Base-by-base conservation (phyloP, 2,888 invertebrate species). In the Hypomecis atomaria region DNA sequence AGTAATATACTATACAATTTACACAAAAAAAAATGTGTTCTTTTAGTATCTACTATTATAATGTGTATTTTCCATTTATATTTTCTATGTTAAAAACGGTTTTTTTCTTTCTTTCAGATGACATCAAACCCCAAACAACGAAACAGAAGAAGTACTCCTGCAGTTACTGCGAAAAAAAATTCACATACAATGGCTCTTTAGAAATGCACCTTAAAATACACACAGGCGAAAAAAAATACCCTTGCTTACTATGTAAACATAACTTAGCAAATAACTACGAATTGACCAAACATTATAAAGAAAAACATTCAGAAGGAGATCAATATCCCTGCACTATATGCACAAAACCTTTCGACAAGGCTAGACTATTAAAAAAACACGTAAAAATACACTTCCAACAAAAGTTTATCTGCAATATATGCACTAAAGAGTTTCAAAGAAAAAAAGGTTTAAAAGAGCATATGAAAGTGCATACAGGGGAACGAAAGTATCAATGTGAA, bases 401-500 rank as follows among this genome's bases (percentile, higher is more conserved):
- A 34, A 86, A 85, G 57, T 89, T 87, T 56, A 82, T 86, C 3
- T 92, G 92, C 13, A 74, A 71, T 0, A 75, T 83, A 6, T 92
- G 92, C 11, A 65, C 72, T 0, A 92, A 89, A 45, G 84, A 86
- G 47, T 91, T 91, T 56, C 83, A 82, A 66, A 69, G 85, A 8
- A 90, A 88, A 40, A 90, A 89, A 67, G 88, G 89, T 0, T 67
- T 91, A 0, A 90, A 88, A 11, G 90, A 90, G 65, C 91, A 91
- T 23, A 77, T 90, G 74, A 89, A 89, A 74, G 86, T 80, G 0
- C 92, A 92, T 23, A 87, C 88, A 0, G 88, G 88, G 0, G 90
- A 90, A 50, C 79, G 78, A 13, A 89, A 88, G 40, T 90, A 79
- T 38, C 75, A 78, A 4, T 91, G 90, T 48, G 73, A 78, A 0